Base-by-base conservation (phyloP, 2,797 vertebrate genomes). In the Cyprinella venusta region DNA sequence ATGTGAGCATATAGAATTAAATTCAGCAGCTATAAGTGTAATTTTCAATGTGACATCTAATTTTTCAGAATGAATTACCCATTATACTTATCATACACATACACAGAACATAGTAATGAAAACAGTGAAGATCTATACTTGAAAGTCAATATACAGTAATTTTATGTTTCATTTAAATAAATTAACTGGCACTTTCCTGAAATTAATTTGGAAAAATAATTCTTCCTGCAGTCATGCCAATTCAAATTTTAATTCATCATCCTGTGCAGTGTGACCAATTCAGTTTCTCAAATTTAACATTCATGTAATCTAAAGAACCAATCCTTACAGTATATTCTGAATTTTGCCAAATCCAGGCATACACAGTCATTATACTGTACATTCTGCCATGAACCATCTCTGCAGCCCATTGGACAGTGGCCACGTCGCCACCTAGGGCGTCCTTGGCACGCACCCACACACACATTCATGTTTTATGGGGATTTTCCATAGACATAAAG, bases 341-440 rank as follows among this genome's bases (percentile, higher is more conserved):
- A 56, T 75, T 38, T 45, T 26, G 15, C 36, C 36, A 13, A 76
- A 76, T 59, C 74, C 38, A 15, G 2, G 42, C 6, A 63, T n/a
- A 18, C 38, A 50, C 65, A 80, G 36, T n/a, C n/a, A n/a, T n/a
- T n/a, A n/a, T n/a, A n/a, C n/a, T n/a, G n/a, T n/a, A n/a, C 52
- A 24, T 63, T 61, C 71, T 61, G n/a, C 18, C 12, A 72, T 45
- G 8, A 45, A 26, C 50, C 50, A 69, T 71, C 68, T 59, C 52
- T 38, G 52, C 67, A 74, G 38, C 40, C 21, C 9, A 52, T n/a
- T 71, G 79, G 68, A 71, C 54, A 59, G 24, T 6, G 56, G 16
- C 59, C 75, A 67, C 33, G 45, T 54, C 54, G n/a, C 68, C 68
- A 61, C 68, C 69, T 54, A 70, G 33, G 15, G 50, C 26, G 9